A percentile compares a stretch with the other conserved stretches of the same genome.
These are phyloP conservation scores for Holacanthella duospinosa DNA, from an alignment of 2,888 invertebrate species.

Conservation along the genomic window DNA sequence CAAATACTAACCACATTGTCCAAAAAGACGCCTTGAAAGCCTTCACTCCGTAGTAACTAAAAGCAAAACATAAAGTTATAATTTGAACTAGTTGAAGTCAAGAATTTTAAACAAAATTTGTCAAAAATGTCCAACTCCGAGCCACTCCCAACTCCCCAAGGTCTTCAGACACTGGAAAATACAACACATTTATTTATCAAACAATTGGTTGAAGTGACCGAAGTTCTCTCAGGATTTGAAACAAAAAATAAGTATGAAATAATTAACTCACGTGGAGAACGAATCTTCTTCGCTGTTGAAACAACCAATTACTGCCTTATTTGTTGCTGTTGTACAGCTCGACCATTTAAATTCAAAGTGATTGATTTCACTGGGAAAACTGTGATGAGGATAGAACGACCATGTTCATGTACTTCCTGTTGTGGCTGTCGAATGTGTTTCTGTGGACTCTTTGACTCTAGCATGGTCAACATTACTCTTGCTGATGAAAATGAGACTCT, in stretches of 20 bases:
- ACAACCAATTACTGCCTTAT: slow-evolving; percentile 8
- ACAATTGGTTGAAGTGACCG: slow-evolving; percentile 6
- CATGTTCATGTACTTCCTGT: slow-evolving; percentile 8
- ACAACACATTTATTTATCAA: slow-evolving; percentile 4
- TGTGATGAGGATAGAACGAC: slow-evolving; percentile 1
- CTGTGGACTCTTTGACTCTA: slow-evolving; percentile 2
- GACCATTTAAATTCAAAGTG: slow-evolving; percentile 6
- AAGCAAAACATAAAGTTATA: neutral
- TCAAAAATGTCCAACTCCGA: no score
- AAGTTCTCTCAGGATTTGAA: slow-evolving; percentile 6
- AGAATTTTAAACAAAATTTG: neutral
- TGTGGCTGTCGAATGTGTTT: slow-evolving; percentile 8
- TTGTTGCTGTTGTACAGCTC: slow-evolving; percentile 3
- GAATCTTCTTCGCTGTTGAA: slow-evolving; percentile 7
- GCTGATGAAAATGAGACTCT: neutral
- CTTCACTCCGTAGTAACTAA: no score
- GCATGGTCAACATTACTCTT: neutral
- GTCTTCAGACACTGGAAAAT: slow-evolving; percentile 2
- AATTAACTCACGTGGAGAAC: neutral
- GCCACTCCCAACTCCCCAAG: slow-evolving; percentile 1
- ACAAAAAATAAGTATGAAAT: slow-evolving; percentile 9
- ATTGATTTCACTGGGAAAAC: neutral
- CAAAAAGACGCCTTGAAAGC: no score
- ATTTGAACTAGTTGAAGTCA: neutral
- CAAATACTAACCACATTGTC: no score